phyloP scores from a whole-genome alignment of 2,113 vertebrate genomes.

The Columba livia region DNA sequence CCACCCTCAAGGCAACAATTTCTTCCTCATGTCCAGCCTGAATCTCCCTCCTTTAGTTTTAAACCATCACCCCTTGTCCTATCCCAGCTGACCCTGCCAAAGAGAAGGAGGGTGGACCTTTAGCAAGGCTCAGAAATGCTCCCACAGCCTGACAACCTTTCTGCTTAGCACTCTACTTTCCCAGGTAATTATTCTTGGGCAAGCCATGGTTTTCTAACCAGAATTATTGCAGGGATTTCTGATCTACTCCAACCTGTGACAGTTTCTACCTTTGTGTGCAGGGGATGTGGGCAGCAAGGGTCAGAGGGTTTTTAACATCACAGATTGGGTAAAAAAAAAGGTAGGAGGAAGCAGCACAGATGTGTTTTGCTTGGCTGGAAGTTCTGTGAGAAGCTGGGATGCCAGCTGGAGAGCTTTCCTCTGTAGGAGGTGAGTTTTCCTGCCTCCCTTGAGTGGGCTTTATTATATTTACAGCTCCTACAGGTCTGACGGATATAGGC shows the following conservation, averaged over 20 bases:
- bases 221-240: background rate
- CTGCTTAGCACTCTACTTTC: background rate
- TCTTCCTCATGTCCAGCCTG: no score
- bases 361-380: background rate
- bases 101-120: background rate
- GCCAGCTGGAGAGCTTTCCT: background rate
- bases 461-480: background rate
- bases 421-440: background rate
- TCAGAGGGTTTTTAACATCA: background rate
- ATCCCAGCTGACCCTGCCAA: no score
- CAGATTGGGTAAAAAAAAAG: background rate
- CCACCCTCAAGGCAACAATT: no score
- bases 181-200: no score
- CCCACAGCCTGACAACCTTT: background rate
- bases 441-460: background rate
- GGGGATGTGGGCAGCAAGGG: background rate
- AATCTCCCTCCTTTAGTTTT: no score
- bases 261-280: background rate
- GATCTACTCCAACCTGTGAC: background rate
- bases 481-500: background rate
- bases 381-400: background rate
- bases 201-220: background rate
- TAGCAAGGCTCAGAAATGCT: rapidly evolving
- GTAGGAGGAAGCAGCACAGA: background rate
- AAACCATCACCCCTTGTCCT: no score